A percentile compares a stretch with the other conserved stretches of the same genome.
These are phyloP conservation scores for Caradrina kadenii DNA, from an alignment of 2,888 invertebrate genomes.

Conservation along the genomic window DNA sequence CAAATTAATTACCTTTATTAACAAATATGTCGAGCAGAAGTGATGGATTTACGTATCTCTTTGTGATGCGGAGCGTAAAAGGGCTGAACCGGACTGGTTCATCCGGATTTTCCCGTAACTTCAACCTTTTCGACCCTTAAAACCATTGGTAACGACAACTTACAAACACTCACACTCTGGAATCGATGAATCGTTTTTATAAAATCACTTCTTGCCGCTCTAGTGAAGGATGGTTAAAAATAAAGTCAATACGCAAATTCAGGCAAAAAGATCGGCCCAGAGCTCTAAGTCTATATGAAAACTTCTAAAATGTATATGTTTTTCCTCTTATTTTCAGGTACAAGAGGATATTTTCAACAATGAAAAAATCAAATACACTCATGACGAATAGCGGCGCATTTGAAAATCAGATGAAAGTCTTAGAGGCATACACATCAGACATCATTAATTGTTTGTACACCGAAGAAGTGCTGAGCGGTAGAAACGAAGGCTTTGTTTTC, in stretches of 20 bases:
- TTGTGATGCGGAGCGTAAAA: neutral
- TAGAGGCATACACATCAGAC: slow-evolving; percentile 78
- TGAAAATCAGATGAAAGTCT: slow-evolving; percentile 67
- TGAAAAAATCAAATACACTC: slow-evolving; percentile 68
- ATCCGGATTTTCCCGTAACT: no score
- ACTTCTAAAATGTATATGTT: neutral
- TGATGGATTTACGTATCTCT: neutral
- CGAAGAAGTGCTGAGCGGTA: slow-evolving; percentile 73
- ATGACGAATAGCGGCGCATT: slow-evolving; percentile 62
- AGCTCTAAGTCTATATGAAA: neutral
- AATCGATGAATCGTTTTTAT: neutral
- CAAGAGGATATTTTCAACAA: slow-evolving; percentile 73
- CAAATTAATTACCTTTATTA: no score
- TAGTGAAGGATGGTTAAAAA: neutral
- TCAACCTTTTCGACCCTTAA: neutral
- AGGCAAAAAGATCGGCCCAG: no score
- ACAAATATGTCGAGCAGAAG: neutral
- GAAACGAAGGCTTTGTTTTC: slow-evolving; percentile 77
- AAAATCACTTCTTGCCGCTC: neutral
- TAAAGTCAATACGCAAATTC: no score
- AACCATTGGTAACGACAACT: neutral
- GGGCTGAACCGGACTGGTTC: no score
- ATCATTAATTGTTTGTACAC: slow-evolving; percentile 80
- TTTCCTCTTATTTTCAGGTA: slow-evolving; percentile 72
- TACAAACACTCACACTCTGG: neutral